A percentile compares a stretch with the other conserved stretches of the same genome.
Evolutionary conservation across 1,140 invertebrate species (phyloP).

Genomic region (Monochamus saltuarius): DNA sequence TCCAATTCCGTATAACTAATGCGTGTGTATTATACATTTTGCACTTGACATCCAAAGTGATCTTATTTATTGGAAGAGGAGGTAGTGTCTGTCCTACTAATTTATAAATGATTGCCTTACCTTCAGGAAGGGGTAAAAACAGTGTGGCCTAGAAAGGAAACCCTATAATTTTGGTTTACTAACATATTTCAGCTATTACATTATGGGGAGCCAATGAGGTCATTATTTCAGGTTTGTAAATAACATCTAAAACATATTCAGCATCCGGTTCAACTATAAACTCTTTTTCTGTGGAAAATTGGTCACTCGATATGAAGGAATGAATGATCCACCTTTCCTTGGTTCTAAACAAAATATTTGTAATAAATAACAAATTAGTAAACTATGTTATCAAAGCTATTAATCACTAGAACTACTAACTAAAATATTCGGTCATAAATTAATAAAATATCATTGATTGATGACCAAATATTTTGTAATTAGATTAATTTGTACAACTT

Average conservation of each 20-base stretch:
- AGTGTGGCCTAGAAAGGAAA: slow-evolving; percentile 29
- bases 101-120: slow-evolving; percentile 26
- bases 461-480: no score
- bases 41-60: slow-evolving; percentile 31
- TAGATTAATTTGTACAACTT: no score
- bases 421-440: no score
- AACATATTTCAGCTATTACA: neutral
- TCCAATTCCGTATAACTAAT: slow-evolving; percentile 34
- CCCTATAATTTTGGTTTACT: neutral
- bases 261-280: slow-evolving; percentile 7
- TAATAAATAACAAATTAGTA: no score
- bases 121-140: slow-evolving; percentile 28
- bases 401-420: no score
- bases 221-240: slow-evolving; percentile 15
- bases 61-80: slow-evolving; percentile 25
- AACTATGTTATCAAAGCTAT: no score
- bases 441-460: no score
- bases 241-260: neutral
- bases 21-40: slow-evolving; percentile 30
- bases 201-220: neutral
- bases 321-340: neutral
- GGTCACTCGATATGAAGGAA: slow-evolving; percentile 47
- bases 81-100: slow-evolving; percentile 27
- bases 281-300: slow-evolving; percentile 33
- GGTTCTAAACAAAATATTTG: no score